Evolutionary conservation across 2,888 invertebrate species (phyloP).

Genomic region (Chymomyza caudatula): DNA sequence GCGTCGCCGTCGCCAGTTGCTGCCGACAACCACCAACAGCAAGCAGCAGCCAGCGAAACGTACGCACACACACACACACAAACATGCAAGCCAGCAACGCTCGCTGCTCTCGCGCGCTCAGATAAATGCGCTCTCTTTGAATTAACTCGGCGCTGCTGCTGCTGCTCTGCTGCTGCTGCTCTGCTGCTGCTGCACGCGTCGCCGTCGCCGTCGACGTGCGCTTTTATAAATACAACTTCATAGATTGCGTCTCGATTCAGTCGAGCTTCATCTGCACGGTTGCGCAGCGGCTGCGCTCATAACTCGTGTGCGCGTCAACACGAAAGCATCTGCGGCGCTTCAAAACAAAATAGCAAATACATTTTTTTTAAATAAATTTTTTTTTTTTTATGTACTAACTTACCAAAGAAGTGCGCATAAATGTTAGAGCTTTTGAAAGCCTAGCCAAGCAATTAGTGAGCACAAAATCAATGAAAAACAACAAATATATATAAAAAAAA

Average conservation of each 20-base stretch:
- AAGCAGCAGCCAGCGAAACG: conserved; percentile 44
- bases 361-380: conserved; percentile 26
- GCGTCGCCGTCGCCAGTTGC: neutral
- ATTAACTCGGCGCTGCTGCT: conserved; percentile 46
- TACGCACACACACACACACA: conserved; percentile 41
- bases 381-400: conserved; percentile 23
- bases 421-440: neutral
- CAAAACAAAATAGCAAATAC: conserved; percentile 30
- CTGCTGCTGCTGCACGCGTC: conserved; percentile 23
- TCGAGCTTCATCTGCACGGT: conserved; percentile 73
- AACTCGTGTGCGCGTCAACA: conserved; percentile 74
- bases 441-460: neutral
- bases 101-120: conserved; percentile 25
- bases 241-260: conserved; percentile 72
- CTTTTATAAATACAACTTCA: conserved; percentile 77
- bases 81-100: conserved; percentile 14
- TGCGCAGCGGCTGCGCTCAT: conserved; percentile 72
- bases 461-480: neutral
- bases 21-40: conserved; percentile 6
- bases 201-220: conserved; percentile 27
- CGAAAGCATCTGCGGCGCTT: conserved; percentile 63
- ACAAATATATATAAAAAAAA: conserved; percentile 16
- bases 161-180: conserved; percentile 29
- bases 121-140: conserved; percentile 34
- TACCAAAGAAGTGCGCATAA: conserved; percentile 11